These are phyloP conservation scores for Florisuga fusca DNA, from an alignment of 2,797 vertebrate species.

Conservation along the genomic window DNA sequence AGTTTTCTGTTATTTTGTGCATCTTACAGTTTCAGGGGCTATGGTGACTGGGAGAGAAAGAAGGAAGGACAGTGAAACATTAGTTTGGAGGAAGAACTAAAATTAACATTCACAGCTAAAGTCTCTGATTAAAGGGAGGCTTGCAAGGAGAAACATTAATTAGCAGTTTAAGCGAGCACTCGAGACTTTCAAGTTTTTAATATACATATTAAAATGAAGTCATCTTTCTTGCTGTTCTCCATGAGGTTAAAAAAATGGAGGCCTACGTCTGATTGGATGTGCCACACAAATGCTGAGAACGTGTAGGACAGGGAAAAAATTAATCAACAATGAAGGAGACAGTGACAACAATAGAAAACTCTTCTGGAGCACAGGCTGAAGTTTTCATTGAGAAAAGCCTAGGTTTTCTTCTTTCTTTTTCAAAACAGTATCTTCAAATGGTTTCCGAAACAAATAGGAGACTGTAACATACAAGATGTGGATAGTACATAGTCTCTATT, in stretches of 20 bases:
- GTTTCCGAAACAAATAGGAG: conserved; percentile 38
- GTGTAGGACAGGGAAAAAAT: not conserved
- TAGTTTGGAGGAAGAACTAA: not conserved
- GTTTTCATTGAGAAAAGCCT: not conserved
- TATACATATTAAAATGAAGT: not conserved
- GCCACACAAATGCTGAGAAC: not conserved
- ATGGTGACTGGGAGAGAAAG: not conserved
- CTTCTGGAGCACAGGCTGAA: not conserved
- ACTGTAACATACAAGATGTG: not conserved
- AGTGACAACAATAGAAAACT: not conserved
- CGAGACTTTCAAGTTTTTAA: conserved; percentile 7
- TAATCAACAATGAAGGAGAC: not conserved
- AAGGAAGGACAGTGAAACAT: not conserved
- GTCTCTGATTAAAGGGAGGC: not conserved
- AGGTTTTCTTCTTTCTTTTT: not conserved
- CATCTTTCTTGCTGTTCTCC: not conserved
- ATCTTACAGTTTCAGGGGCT: not conserved
- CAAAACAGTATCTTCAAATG: not conserved
- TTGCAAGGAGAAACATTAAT: not conserved
- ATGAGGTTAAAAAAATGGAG: not conserved
- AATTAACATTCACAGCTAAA: not conserved
- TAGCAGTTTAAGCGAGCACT: not conserved
- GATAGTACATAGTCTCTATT: not conserved
- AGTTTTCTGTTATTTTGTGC: not conserved
- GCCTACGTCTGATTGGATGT: not conserved